Evolutionary conservation across 2,888 invertebrate species (phyloP), one percentile per base, ranked within the genome.

Genomic region (Helleia helle): DNA sequence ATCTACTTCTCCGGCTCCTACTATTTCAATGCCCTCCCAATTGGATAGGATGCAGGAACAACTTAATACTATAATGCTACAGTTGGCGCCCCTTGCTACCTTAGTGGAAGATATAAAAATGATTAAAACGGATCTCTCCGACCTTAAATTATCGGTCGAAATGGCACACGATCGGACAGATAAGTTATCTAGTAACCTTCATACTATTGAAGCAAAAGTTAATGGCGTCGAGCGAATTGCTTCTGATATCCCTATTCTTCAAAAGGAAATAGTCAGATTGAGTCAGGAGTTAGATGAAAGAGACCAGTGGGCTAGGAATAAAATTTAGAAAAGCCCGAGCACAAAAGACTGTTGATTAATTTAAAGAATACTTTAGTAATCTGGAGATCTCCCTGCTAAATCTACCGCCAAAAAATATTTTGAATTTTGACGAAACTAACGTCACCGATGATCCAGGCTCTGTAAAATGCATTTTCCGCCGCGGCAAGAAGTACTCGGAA

Each of bases 271-370:
- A 7, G 7, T 6, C 2, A 29, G 28, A 27, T 18, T 48, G 1
- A 30, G 46, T 1, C 15, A 41, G 7, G 42, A 46, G 6, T 12
- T 45, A 1, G 42, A 47, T 6, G 42, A 34, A 8, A 38, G 44
- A 5, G 50, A 50, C 18, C 50, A 48, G 14, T 45, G 48, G 48
- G 36, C 44, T 1, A 44, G 48, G 3, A 42, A 42, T 9, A 42
- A 42, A 26, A 26, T 42, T 4, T 42, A 42, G 18, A 31, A 42
- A 17, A 15, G 30, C n/a, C n/a, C n/a, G n/a, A n/a, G n/a, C n/a
- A n/a, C n/a, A n/a, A n/a, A n/a, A n/a, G n/a, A n/a, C n/a, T n/a
- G n/a, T n/a, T n/a, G n/a, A n/a, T n/a, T n/a, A n/a, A n/a, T n/a
- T n/a, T n/a, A n/a, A n/a, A n/a, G n/a, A n/a, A n/a, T n/a, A n/a